A percentile compares a stretch with the other conserved stretches of the same genome.
Conservation (phyloP, 2,888 invertebrate species). For the Psylliodes chrysocephalus region DNA sequence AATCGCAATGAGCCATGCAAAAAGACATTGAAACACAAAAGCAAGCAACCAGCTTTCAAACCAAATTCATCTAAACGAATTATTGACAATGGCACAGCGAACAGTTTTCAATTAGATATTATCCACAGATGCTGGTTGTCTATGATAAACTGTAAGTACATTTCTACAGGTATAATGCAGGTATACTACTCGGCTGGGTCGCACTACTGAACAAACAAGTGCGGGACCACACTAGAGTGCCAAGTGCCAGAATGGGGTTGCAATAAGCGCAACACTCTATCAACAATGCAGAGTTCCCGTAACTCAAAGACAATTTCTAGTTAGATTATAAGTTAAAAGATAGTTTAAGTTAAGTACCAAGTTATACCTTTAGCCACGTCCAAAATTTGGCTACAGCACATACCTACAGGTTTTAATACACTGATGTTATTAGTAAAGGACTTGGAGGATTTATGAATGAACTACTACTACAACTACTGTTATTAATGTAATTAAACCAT, state of each 20-base stretch:
- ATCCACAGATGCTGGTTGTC: background rate
- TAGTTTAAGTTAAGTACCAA: no score
- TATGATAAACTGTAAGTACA: constrained; percentile 13
- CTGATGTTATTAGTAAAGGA: no score
- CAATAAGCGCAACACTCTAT: constrained; percentile 53
- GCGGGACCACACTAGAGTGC: constrained; percentile 51
- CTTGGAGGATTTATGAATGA: no score
- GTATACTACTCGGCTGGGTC: constrained; percentile 41
- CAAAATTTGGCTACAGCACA: background rate
- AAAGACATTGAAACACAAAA: constrained; percentile 17
- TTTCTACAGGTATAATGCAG: constrained; percentile 44
- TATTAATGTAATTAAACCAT: no score
- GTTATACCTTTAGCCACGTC: background rate
- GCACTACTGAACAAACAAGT: constrained; percentile 53
- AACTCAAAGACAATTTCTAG: background rate
- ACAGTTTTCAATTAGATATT: background rate
- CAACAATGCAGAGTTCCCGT: constrained; percentile 42
- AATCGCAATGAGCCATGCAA: constrained; percentile 19
- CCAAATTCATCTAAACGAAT: background rate
- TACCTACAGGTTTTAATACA: background rate
- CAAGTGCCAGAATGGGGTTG: constrained; percentile 54
- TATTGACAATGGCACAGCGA: background rate
- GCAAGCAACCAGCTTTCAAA: constrained; percentile 11
- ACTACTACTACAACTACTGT: no score
- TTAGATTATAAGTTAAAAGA: no score